phyloP scores from a whole-genome alignment of 64 coral and sea anemone genomes.

The Stichodactyla helianthus region DNA sequence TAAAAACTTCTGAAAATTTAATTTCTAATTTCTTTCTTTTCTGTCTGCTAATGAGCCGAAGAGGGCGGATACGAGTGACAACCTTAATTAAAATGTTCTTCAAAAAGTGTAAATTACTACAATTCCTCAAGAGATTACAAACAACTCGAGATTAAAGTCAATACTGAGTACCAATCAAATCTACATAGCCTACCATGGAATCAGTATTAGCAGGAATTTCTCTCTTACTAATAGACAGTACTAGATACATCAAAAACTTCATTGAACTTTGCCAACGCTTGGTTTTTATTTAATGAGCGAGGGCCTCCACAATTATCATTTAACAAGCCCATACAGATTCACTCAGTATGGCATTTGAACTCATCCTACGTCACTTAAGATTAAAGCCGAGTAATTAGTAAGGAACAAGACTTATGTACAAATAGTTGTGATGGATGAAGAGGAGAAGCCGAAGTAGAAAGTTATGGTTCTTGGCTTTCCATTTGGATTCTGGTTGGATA shows the following conservation, averaged over 20 bases:
- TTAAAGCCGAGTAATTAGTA: background rate
- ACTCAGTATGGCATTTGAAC: background rate
- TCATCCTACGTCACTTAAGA: background rate
- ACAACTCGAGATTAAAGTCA: conserved; percentile 4
- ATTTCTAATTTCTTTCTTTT: background rate
- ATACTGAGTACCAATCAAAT: background rate
- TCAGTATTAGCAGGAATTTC: background rate
- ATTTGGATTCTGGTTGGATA: too few relatives aligned
- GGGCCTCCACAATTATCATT: background rate
- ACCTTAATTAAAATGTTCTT: background rate
- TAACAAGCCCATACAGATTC: background rate
- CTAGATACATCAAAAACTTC: too few relatives aligned
- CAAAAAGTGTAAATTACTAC: background rate
- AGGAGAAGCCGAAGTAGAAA: background rate
- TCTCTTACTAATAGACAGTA: too few relatives aligned
- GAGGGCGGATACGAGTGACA: background rate
- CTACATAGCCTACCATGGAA: background rate
- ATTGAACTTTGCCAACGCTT: too few relatives aligned
- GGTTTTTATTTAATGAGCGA: too few relatives aligned
- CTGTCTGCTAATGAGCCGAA: background rate
- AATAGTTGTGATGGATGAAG: background rate
- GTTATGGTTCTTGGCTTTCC: background rate
- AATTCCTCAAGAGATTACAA: background rate
- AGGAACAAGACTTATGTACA: too few relatives aligned
- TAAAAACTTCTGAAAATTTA: background rate